A percentile compares a stretch with the other conserved stretches of the same genome.
Conservation (phyloP, 2,113 vertebrate species). For the Aspiorhynchus laticeps region DNA sequence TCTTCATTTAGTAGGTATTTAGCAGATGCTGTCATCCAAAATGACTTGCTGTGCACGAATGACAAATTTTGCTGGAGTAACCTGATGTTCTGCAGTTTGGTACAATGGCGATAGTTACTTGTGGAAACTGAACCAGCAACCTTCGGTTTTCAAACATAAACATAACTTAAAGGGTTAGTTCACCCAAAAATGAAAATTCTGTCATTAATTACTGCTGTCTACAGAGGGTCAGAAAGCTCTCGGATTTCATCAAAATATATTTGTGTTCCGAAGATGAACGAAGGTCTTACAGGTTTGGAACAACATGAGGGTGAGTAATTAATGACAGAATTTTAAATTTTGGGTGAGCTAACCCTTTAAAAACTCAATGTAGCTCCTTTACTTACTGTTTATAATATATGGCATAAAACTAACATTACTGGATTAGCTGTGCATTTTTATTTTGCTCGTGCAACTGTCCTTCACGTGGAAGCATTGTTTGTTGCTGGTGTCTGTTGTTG, state of each 20-base stretch:
- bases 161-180: neutral
- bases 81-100: neutral
- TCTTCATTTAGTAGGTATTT: neutral
- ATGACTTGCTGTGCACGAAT: neutral
- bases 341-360: too few species aligned
- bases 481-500: neutral
- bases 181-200: too few species aligned
- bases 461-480: slow-evolving; percentile 20
- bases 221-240: too few species aligned
- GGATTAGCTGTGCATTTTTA: neutral
- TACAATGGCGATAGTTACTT: neutral
- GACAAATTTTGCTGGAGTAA: neutral
- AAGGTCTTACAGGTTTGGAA: too few species aligned
- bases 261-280: too few species aligned
- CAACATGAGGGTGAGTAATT: too few species aligned
- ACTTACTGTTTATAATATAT: neutral
- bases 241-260: too few species aligned
- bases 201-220: too few species aligned
- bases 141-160: neutral
- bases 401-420: neutral
- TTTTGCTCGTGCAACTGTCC: slow-evolving; percentile 1
- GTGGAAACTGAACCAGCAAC: neutral
- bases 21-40: neutral
- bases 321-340: too few species aligned
- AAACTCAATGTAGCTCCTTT: neutral